These are phyloP conservation scores for Harpegnathos saltator DNA, from an alignment of 1,140 invertebrate genomes.

Conservation along the genomic window DNA sequence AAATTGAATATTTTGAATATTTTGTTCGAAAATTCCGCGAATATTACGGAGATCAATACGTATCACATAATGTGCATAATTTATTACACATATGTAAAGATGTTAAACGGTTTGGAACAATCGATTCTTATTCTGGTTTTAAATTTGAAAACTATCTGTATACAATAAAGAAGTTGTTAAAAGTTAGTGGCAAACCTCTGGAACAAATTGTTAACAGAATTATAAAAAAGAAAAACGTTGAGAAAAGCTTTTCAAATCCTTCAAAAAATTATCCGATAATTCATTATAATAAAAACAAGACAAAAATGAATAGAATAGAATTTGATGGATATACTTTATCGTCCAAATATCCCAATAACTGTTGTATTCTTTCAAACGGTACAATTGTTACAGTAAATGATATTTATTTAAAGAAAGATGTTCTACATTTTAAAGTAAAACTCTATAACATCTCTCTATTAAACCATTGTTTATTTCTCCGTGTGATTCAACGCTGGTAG, in stretches of 20 bases:
- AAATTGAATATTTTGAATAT: conserved; percentile 12
- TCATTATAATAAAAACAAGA: not conserved
- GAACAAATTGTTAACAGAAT: conserved; percentile 12
- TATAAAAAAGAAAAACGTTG: not conserved
- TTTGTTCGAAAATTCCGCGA: not conserved
- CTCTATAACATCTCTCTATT: not conserved
- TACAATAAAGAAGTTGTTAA: conserved; percentile 3
- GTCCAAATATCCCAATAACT: no score
- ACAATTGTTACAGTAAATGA: conserved; percentile 3
- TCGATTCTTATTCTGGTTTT: conserved; percentile 10
- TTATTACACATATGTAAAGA: not conserved
- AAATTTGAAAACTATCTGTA: conserved; percentile 4
- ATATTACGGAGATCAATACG: conserved; percentile 10
- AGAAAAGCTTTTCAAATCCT: not conserved
- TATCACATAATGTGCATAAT: conserved; percentile 18
- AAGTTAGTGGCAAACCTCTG: conserved; percentile 4
- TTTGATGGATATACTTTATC: no score
- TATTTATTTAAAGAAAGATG: conserved; percentile 6
- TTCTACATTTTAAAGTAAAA: not conserved
- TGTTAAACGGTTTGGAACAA: conserved; percentile 15
- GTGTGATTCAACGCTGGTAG: not conserved
- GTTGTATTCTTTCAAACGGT: not conserved
- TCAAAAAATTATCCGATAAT: conserved; percentile 5
- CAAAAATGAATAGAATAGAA: no score
- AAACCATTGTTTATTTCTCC: not conserved